Evolutionary conservation across 1,140 invertebrate species (phyloP), one percentile per base, ranked within the genome.

Genomic region (Calephelis nemesis): DNA sequence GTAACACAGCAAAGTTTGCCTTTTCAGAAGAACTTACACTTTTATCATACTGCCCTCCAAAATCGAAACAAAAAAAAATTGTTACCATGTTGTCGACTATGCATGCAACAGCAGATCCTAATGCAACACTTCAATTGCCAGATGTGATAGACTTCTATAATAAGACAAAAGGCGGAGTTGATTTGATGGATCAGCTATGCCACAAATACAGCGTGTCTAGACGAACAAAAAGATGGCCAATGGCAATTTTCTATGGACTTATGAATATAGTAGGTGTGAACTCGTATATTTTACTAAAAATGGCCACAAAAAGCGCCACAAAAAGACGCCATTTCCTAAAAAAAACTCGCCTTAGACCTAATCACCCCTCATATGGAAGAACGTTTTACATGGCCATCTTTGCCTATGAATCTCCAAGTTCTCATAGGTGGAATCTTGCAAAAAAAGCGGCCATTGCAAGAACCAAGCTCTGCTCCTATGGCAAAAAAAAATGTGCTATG

Each of bases 81-180:
- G 67, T 75, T 13, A 47, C 63, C 39, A 64, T 71, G 19, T 50
- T 78, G 15, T 71, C 70, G 10, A 58, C 67, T 45, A 67, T 65
- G 52, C 63, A 78, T 30, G 64, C 72, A 19, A 67, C 74, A 62
- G 64, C 69, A 42, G 60, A 47, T 12, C 66, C 74, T 30, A 71
- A 81, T 68, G 8, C 68, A 42, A 69, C 67, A 48, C 70, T 64
- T 58, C 77, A 75, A 63, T 90, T 87, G 69, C 85, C 88, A 11
- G 73, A 86, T 47, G 83, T 92, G 7, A 80, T 92, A 49, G 49
- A 19, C 15, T 80, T 81, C 65, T 92, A 92, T 67, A 92, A 93
- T 77, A 11, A 70, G 45, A 88, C 79, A 4, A 93, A 92, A 78
- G 74, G 77, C 12, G 87, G 82, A 9, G 85, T 90, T 1, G 81